Base-by-base conservation (phyloP, 2,797 vertebrate species). In the Paratrypauchen microcephalus region DNA sequence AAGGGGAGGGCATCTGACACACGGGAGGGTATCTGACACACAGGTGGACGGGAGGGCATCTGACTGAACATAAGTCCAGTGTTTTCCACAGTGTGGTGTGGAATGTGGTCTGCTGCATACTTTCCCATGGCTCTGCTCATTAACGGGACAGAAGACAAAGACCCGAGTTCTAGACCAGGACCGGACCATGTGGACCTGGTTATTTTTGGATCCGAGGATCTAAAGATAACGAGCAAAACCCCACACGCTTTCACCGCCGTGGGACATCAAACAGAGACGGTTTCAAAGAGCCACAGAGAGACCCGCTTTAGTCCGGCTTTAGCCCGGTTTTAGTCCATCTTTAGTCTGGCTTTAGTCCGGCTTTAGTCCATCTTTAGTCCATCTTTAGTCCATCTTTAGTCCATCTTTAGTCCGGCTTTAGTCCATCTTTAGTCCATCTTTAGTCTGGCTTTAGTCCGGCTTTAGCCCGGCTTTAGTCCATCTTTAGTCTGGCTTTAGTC, bases 201-300 rank as follows among this genome's bases (percentile, higher is more conserved):
- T 48, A 48, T 48, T 66, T 48, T 66, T 57, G 55, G 55, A 28
- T 57, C 55, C 24, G 55, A 57, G 55, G 55, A 24, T 13, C 55
- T 57, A 57, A 57, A 57, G 55, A 57, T 57, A 57, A 57, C 55
- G 55, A 57, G 55, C 24, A 54, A 54, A 54, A 54, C n/a, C 52
- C n/a, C 52, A 54, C 52, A 54, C 9, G 48, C 48, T 7, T 52
- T n/a, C 8, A 52, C n/a, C 1, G 52, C n/a, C 9, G n/a, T 2
- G 2, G 18, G 18, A 54, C 52, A 3, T 54, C 52, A 54, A 54
- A 54, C n/a, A 54, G 52, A n/a, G 18, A n/a, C 1, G n/a, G 12
- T n/a, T n/a, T n/a, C n/a, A n/a, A n/a, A n/a, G 48, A 7, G 48
- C 18, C 48, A n/a, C 48, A n/a, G 18, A 1, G 12, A 47, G n/a